These are phyloP conservation scores for Strix uralensis DNA, from an alignment of 2,113 vertebrate genomes.

Conservation along the genomic window DNA sequence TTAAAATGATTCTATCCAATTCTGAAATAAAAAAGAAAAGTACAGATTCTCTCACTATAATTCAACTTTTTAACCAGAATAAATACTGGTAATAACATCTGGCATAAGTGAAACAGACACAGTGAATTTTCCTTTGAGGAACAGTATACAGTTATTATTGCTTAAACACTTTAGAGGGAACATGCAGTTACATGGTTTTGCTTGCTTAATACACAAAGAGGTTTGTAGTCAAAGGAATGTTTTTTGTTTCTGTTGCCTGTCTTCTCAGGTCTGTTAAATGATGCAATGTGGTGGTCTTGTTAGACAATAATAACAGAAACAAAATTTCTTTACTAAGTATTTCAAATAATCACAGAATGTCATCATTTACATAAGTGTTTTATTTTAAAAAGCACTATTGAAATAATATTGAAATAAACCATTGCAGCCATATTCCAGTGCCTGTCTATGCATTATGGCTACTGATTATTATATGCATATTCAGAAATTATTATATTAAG, in stretches of 20 bases:
- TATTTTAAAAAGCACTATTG: not conserved
- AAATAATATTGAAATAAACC: not conserved
- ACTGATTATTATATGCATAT: not conserved
- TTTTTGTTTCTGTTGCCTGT: not conserved
- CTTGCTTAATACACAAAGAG: slow-evolving; percentile 45
- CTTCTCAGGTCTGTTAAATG: slow-evolving; percentile 22
- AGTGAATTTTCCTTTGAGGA: slow-evolving; percentile 2
- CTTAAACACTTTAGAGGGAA: slow-evolving; percentile 21
- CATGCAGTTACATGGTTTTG: not conserved
- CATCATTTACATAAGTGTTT: not conserved
- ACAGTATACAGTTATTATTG: slow-evolving; percentile 36
- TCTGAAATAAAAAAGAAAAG: not conserved
- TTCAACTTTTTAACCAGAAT: not conserved
- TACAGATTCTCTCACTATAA: not conserved
- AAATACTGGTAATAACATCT: not conserved
- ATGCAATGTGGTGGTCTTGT: slow-evolving; percentile 26
- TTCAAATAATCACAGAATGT: not conserved
- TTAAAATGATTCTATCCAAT: not conserved
- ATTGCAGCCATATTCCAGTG: not conserved
- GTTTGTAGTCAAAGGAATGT: not conserved
- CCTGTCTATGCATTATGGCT: not conserved
- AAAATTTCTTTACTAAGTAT: not conserved
- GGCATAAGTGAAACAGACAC: not conserved
- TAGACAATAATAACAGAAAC: slow-evolving; percentile 38
- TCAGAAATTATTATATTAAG: not conserved